A percentile compares a stretch with the other conserved stretches of the same genome.
Conservation (phyloP, 1,140 invertebrate species). For the Batillaria attramentaria region DNA sequence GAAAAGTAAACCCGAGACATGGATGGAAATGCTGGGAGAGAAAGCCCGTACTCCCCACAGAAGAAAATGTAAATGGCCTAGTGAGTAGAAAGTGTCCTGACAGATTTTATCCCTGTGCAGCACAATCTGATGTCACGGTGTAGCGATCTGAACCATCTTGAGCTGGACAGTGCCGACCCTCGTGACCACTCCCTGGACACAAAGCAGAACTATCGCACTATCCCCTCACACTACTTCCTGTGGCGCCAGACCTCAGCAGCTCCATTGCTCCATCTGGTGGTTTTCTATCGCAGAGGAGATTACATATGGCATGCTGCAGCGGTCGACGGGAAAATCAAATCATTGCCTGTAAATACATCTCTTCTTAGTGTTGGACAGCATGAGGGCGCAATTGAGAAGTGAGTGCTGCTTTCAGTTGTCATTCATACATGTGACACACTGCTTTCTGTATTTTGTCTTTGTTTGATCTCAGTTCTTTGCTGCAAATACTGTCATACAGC, state of each 20-base stretch:
- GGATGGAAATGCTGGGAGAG: too few species aligned
- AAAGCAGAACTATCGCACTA: slow-evolving; percentile 19
- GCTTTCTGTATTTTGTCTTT: too few species aligned
- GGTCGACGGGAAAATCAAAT: slow-evolving; percentile 16
- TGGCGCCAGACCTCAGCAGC: slow-evolving; percentile 29
- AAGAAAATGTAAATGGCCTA: too few species aligned
- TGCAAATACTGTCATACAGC: too few species aligned
- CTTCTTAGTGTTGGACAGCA: slow-evolving; percentile 41
- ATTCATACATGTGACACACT: too few species aligned
- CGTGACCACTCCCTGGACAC: slow-evolving; percentile 15
- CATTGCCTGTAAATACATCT: slow-evolving; percentile 21
- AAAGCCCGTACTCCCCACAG: too few species aligned
- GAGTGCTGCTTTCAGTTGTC: slow-evolving; percentile 30
- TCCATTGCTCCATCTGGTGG: slow-evolving; percentile 59
- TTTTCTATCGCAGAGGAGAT: slow-evolving; percentile 52
- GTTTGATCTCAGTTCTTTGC: too few species aligned
- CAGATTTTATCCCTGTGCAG: background rate
- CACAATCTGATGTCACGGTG: background rate
- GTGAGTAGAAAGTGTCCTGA: background rate
- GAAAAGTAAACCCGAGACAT: too few species aligned
- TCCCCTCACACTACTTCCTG: slow-evolving; percentile 47
- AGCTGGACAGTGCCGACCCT: slow-evolving; percentile 24
- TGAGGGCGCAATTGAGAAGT: slow-evolving; percentile 55
- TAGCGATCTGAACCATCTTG: background rate
- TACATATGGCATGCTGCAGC: slow-evolving; percentile 53